Conservation (phyloP, 2,888 invertebrate genomes). For the Scaptomyza flava region DNA sequence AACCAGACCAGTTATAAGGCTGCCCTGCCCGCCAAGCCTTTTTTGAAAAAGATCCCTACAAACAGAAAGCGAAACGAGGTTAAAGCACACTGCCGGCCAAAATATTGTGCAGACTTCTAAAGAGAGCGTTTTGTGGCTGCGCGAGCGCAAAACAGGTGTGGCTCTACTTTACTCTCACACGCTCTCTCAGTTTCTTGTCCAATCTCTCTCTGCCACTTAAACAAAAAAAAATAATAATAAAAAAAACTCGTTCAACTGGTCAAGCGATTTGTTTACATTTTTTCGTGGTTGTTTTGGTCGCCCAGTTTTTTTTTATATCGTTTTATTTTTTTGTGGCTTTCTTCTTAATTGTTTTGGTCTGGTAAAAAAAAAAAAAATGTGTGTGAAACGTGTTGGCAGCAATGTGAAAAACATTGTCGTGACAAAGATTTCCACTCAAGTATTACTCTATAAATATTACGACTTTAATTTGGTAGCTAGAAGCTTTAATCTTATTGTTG, state of each 20-base stretch:
- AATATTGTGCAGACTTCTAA: constrained; percentile 22
- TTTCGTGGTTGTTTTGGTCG: constrained; percentile 61
- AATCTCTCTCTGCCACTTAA: constrained; percentile 2
- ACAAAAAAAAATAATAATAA: not conserved
- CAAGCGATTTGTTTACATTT: constrained; percentile 73
- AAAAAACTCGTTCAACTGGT: constrained; percentile 67
- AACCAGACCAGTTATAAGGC: constrained; percentile 74
- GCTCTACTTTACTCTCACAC: constrained; percentile 44
- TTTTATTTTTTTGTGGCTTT: constrained; percentile 47
- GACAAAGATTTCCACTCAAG: constrained; percentile 1
- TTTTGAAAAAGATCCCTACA: constrained; percentile 26
- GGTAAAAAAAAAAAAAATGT: constrained; percentile 38
- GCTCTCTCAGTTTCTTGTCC: not conserved
- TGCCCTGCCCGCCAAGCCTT: constrained; percentile 65
- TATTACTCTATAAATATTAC: not conserved
- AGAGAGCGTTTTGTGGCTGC: constrained; percentile 41
- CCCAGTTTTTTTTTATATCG: constrained; percentile 23
- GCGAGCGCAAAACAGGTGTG: constrained; percentile 72
- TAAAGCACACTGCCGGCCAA: constrained; percentile 62
- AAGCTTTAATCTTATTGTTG: not conserved
- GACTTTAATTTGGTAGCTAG: not conserved
- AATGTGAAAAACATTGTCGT: constrained; percentile 38
- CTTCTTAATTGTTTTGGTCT: constrained; percentile 50
- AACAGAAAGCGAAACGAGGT: constrained; percentile 68
- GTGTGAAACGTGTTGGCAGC: constrained; percentile 51